phyloP scores from a whole-genome alignment of 2,888 invertebrate species.

The Drosophila austrosaltans region DNA sequence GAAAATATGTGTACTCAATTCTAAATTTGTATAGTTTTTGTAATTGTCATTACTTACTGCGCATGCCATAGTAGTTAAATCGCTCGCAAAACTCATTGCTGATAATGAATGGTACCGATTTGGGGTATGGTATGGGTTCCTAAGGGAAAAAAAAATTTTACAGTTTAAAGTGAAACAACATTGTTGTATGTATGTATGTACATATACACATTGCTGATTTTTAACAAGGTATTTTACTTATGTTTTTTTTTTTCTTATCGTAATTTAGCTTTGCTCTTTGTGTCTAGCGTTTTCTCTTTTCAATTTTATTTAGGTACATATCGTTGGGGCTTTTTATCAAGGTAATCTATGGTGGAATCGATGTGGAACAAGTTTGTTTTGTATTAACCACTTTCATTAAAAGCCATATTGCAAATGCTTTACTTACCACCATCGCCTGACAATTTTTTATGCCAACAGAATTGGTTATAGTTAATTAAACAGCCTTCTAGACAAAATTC shows the following conservation, averaged over 20 bases:
- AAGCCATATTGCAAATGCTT: constrained; percentile 49
- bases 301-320: constrained; percentile 18
- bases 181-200: no score
- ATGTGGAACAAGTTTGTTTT: constrained; percentile 39
- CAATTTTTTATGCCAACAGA: constrained; percentile 22
- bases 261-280: constrained; percentile 29
- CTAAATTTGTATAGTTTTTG: no score
- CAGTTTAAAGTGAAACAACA: no score
- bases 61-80: constrained; percentile 98
- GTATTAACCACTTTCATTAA: constrained; percentile 23
- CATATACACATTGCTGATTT: background rate
- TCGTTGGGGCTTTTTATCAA: constrained; percentile 49
- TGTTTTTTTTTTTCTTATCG: constrained; percentile 28
- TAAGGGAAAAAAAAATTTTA: constrained; percentile 15
- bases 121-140: constrained; percentile 88
- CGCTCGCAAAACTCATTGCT: constrained; percentile 99
- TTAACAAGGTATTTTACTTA: background rate
- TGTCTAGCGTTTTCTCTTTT: constrained; percentile 40
- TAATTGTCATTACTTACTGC: constrained; percentile 88
- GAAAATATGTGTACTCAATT: no score
- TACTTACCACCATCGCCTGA: constrained; percentile 39
- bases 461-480: constrained; percentile 28
- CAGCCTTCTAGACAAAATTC: constrained; percentile 13
- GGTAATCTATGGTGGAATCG: constrained; percentile 45
- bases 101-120: constrained; percentile 94